Conservation (phyloP, 2,888 invertebrate species). For the Cynaeus angustus region DNA sequence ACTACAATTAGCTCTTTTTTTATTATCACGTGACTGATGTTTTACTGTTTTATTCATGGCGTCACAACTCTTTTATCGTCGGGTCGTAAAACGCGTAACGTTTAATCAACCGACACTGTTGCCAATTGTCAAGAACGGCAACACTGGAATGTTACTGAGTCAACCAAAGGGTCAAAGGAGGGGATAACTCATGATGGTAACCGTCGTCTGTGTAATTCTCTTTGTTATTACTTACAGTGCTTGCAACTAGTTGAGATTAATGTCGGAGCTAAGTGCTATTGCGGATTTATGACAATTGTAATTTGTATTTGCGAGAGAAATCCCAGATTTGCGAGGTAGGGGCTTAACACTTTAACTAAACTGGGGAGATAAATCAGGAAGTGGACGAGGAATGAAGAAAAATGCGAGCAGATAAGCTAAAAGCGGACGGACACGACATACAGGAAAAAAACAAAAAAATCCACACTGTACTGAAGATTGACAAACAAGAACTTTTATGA, state of each 20-base stretch:
- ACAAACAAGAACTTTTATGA: too few relatives aligned
- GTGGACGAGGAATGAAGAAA: background rate
- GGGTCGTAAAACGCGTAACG: slow-evolving; percentile 3
- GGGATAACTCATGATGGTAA: slow-evolving; percentile 22
- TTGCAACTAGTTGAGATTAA: slow-evolving; percentile 38
- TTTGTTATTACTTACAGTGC: slow-evolving; percentile 34
- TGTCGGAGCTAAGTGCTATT: slow-evolving; percentile 31
- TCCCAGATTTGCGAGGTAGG: slow-evolving; percentile 20
- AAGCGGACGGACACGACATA: background rate
- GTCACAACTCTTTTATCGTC: slow-evolving; percentile 2
- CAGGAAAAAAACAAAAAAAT: background rate
- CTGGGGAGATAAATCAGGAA: slow-evolving; percentile 5
- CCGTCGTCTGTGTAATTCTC: slow-evolving; percentile 23
- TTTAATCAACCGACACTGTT: slow-evolving; percentile 7
- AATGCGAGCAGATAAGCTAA: background rate
- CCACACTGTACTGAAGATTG: too few relatives aligned
- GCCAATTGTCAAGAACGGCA: slow-evolving; percentile 1
- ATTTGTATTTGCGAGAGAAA: slow-evolving; percentile 27
- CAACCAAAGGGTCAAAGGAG: slow-evolving; percentile 17
- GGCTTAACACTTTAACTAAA: slow-evolving; percentile 9
- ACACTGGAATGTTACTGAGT: background rate
- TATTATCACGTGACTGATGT: slow-evolving; percentile 3
- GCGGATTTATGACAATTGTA: slow-evolving; percentile 36
- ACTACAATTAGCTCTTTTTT: background rate
- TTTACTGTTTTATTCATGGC: background rate